These are phyloP conservation scores for Oscheius sp. DNA, from an alignment of 1,140 invertebrate species.

Conservation along the genomic window DNA sequence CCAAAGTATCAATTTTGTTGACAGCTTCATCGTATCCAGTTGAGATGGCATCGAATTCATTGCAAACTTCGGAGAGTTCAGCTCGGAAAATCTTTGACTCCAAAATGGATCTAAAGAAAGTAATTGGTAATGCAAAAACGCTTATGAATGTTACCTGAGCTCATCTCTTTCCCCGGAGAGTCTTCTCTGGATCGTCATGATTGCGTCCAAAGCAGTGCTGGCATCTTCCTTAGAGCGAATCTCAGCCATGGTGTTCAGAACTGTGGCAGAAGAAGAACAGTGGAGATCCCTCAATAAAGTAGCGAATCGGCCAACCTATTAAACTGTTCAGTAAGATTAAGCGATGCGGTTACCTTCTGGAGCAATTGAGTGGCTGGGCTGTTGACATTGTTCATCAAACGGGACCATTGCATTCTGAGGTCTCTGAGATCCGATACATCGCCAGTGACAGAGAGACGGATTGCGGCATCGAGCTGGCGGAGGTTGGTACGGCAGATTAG, in stretches of 20 bases:
- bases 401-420: conserved; percentile 14
- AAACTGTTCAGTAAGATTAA: neutral
- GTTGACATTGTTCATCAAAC: neutral
- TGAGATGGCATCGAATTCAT: conserved; percentile 21
- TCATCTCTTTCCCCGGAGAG: conserved; percentile 29
- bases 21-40: conserved; percentile 37
- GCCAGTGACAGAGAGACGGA: conserved; percentile 4
- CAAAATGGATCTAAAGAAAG: conserved; percentile 19
- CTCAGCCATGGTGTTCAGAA: conserved; percentile 11
- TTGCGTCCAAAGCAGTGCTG: conserved; percentile 12
- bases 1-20: conserved; percentile 19
- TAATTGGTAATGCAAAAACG: neutral
- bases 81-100: conserved; percentile 1
- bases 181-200: conserved; percentile 13
- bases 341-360: neutral
- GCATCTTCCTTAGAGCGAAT: conserved; percentile 35
- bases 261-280: neutral
- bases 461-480: conserved; percentile 25
- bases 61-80: conserved; percentile 6
- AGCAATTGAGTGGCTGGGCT: conserved; percentile 15
- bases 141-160: conserved; percentile 15
- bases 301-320: conserved; percentile 1
- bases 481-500: conserved; percentile 29
- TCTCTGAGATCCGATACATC: conserved; percentile 9
- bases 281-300: neutral